Base-by-base conservation (phyloP, 2,888 invertebrate species). In the Lagria hirta region DNA sequence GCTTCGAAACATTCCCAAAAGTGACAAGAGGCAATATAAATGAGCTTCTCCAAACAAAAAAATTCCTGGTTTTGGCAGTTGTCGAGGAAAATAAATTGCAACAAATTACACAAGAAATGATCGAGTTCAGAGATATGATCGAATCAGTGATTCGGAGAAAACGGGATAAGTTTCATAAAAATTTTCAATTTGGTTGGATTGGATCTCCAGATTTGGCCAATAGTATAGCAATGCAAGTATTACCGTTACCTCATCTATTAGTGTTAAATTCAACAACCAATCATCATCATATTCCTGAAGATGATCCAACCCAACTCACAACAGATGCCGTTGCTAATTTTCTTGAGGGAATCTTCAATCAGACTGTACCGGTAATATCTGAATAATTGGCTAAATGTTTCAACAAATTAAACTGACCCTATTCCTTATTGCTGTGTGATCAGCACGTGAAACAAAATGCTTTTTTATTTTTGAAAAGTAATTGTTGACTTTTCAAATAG, bases 131-230 rank as follows among this genome's bases (percentile, higher is more conserved):
- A 57, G 86, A 90, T 64, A 88, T 91, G 84, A 80, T 93, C 4
- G 87, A 91, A 69, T 80, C 82, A 18, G 80, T 94, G 42, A 73
- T 72, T 42, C 52, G 65, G 51, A 81, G 78, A 51, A 81, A 87
- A 65, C 81, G 88, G 43, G 80, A 84, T 21, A 84, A 86, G 52
- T 89, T 88, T 58, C 91, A 92, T 64, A 79, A 81, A 69, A 72
- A 79, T 55, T 92, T 71, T 40, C 96, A 97, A 72, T 98, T 98
- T 75, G 94, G 95, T 21, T 98, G 96, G 96, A 83, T 93, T 70
- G 92, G 89, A 1, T 87, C 83, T 52, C 85, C 89, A 2, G 91
- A 93, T 37, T 76, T 97, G 51, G 93, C 92, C 6, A 96, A 95
- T 73, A 91, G 88, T 40, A 93, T 98, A 61, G 93, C 91, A 6